These are phyloP conservation scores for Acrobasis suavella DNA, from an alignment of 2,888 invertebrate species.

Conservation along the genomic window DNA sequence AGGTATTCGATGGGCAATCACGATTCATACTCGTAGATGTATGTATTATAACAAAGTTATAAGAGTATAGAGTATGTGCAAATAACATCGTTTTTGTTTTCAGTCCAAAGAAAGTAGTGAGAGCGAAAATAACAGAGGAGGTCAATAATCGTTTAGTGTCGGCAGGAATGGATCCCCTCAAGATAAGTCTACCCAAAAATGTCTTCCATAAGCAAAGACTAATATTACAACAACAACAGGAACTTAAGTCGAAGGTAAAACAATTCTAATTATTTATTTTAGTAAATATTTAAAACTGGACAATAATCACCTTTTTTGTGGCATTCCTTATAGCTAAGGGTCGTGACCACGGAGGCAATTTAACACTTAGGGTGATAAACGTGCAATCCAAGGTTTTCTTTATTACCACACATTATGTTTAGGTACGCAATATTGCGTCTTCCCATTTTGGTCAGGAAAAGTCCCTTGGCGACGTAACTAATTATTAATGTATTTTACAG, in stretches of 20 bases:
- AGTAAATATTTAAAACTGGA: too few relatives aligned
- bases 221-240: conserved; percentile 81
- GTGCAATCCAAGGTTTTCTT: too few relatives aligned
- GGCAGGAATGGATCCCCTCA: conserved; percentile 85
- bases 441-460: too few relatives aligned
- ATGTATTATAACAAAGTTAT: too few relatives aligned
- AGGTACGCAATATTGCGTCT: too few relatives aligned
- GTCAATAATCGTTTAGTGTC: conserved; percentile 80
- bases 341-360: too few relatives aligned
- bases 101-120: conserved; percentile 67
- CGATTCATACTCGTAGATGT: background rate
- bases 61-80: background rate
- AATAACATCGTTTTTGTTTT: conserved; percentile 30
- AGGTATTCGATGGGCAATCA: conserved; percentile 32
- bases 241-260: conserved; percentile 80
- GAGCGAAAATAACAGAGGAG: conserved; percentile 74
- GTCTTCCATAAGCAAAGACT: conserved; percentile 82
- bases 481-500: conserved; percentile 53
- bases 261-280: too few relatives aligned
- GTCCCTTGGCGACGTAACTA: too few relatives aligned
- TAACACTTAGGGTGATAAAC: too few relatives aligned
- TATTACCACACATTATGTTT: too few relatives aligned
- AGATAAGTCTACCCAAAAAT: conserved; percentile 80
- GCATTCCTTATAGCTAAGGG: too few relatives aligned
- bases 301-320: too few relatives aligned